Conservation (phyloP, 2,797 vertebrate genomes). For the Rachycentron canadum region DNA sequence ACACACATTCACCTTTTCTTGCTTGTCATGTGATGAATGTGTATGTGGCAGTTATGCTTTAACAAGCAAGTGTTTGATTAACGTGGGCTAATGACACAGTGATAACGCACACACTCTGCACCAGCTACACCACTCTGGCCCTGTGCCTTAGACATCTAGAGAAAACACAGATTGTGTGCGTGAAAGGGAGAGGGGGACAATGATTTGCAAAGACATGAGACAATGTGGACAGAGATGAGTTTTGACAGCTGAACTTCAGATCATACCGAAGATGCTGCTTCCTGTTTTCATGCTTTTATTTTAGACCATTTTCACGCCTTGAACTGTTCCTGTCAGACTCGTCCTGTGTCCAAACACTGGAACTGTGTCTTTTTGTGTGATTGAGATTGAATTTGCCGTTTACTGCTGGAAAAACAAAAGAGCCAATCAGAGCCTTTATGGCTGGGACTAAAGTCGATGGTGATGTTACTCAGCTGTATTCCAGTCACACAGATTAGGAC, state of each 20-base stretch:
- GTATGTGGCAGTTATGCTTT: neutral
- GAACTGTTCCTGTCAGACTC: neutral
- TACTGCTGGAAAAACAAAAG: neutral
- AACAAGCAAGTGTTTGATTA: slow-evolving; percentile 28
- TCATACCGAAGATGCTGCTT: neutral
- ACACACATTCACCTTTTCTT: slow-evolving; percentile 1
- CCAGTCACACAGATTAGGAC: too few species aligned
- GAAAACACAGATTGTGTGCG: neutral
- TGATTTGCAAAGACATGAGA: neutral
- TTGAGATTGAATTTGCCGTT: neutral
- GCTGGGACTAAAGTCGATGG: too few species aligned
- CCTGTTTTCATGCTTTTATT: neutral
- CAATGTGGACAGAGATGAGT: neutral
- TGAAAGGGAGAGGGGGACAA: neutral
- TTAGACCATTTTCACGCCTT: neutral
- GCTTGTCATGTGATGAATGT: neutral
- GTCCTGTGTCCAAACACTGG: neutral
- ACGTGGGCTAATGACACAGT: neutral
- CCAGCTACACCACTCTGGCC: neutral
- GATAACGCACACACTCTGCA: neutral
- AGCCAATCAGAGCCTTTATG: too few species aligned
- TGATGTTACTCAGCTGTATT: too few species aligned
- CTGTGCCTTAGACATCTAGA: neutral
- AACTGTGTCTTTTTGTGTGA: neutral
- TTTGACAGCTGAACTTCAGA: neutral